A percentile compares a stretch with the other conserved stretches of the same genome.
phyloP scores from a whole-genome alignment of 2,113 vertebrate genomes.

The Gallinago paraguaiae region DNA sequence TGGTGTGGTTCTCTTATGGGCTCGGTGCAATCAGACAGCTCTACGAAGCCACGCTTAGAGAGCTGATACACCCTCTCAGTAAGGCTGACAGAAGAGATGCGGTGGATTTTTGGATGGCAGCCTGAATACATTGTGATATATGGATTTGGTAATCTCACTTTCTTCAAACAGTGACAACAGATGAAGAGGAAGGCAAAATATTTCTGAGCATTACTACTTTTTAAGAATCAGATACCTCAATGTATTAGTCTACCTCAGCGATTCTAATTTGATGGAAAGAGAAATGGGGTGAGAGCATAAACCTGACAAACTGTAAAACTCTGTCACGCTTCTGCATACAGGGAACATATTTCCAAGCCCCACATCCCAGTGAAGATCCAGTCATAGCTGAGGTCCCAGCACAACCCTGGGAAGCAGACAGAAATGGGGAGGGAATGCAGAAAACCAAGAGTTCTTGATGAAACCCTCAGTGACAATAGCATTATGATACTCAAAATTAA shows the following conservation, averaged over 20 bases:
- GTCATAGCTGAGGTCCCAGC: background rate
- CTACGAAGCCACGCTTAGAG: background rate
- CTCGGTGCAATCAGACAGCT: background rate
- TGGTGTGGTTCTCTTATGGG: background rate
- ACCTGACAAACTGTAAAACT: background rate
- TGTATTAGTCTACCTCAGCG: background rate
- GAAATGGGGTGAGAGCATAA: background rate
- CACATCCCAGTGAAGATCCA: background rate
- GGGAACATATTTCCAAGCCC: background rate
- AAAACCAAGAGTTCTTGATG: background rate
- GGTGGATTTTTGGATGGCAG: background rate
- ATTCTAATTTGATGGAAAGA: background rate
- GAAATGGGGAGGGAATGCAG: background rate
- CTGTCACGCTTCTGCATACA: background rate
- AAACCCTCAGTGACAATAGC: background rate
- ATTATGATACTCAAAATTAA: slow-evolving; percentile 17
- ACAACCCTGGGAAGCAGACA: background rate
- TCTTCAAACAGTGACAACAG: background rate
- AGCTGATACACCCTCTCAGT: background rate
- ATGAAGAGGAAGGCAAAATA: background rate
- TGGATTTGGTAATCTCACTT: background rate
- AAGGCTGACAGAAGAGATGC: background rate
- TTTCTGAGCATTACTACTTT: background rate
- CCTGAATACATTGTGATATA: background rate
- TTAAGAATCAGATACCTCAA: background rate